These are phyloP conservation scores for Nansenia antarctica DNA, from an alignment of 2,113 vertebrate species.

Conservation along the genomic window DNA sequence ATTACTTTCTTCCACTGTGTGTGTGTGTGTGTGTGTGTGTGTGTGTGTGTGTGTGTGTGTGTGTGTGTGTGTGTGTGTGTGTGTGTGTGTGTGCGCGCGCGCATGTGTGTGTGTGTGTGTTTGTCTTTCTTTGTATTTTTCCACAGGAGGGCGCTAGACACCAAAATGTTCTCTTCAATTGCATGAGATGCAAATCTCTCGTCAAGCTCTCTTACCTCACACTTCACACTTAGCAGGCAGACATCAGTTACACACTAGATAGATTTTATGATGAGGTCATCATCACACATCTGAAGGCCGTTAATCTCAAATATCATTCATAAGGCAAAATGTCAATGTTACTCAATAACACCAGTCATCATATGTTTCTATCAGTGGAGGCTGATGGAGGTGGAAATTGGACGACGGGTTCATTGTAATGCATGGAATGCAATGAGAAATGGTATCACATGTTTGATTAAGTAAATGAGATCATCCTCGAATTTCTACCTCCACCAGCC, in stretches of 20 bases:
- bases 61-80: background rate
- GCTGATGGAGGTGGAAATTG: too few relatives aligned
- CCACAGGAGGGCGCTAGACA: background rate
- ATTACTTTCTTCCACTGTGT: background rate
- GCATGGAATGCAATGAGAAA: too few relatives aligned
- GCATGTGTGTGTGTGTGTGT: constrained; percentile 1
- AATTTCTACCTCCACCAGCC: too few relatives aligned
- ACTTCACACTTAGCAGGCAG: background rate
- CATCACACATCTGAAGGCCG: too few relatives aligned
- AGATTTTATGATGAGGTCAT: background rate
- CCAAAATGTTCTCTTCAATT: background rate
- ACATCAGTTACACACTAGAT: background rate
- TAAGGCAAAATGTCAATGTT: too few relatives aligned
- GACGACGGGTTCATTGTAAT: too few relatives aligned
- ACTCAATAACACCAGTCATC: too few relatives aligned
- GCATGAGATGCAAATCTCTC: too few relatives aligned
- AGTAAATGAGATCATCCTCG: too few relatives aligned
- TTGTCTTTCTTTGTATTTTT: background rate
- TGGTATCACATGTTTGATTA: too few relatives aligned
- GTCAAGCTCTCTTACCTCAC: background rate
- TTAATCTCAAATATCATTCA: too few relatives aligned
- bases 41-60: background rate
- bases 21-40: background rate
- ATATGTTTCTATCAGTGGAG: too few relatives aligned
- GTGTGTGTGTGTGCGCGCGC: background rate